Percentiles rank a stretch among this genome's conserved stretches.
Conservation (phyloP, 2,888 invertebrate genomes). For the Catocala nupta region DNA sequence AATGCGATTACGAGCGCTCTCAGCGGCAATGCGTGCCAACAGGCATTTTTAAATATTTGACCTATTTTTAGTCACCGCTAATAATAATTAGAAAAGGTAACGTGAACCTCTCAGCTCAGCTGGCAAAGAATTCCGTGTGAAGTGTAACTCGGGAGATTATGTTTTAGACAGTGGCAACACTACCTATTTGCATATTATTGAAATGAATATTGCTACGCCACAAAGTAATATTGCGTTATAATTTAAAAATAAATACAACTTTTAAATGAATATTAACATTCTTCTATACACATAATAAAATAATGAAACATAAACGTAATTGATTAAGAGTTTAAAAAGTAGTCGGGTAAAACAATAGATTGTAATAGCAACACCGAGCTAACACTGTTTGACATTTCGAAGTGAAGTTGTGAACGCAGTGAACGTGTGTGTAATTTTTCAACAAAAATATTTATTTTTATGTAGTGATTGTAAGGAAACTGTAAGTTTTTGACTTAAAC, state of each 20-base stretch:
- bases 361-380: constrained; percentile 66
- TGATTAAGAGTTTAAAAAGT: not conserved
- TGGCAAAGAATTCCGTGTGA: constrained; percentile 65
- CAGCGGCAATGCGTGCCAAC: constrained; percentile 77
- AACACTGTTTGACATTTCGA: constrained; percentile 77
- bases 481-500: constrained; percentile 81
- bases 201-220: too few species aligned
- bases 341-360: constrained; percentile 46
- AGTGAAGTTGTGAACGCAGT: constrained; percentile 77
- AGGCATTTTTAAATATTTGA: constrained; percentile 83
- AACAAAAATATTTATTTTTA: constrained; percentile 73
- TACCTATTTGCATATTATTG: not conserved
- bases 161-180: constrained; percentile 62
- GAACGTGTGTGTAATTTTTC: constrained; percentile 80
- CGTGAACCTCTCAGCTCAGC: constrained; percentile 82
- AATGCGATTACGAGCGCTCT: constrained; percentile 74
- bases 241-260: too few species aligned
- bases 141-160: constrained; percentile 51
- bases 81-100: constrained; percentile 86
- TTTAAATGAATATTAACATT: too few species aligned
- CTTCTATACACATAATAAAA: too few species aligned
- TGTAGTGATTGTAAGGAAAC: constrained; percentile 74
- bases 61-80: constrained; percentile 85
- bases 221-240: too few species aligned
- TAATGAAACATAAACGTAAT: too few species aligned